Evolutionary conservation across 1,140 invertebrate genomes (phyloP), one percentile per base, ranked within the genome.

Genomic region (Caenorhabditis remanei): DNA sequence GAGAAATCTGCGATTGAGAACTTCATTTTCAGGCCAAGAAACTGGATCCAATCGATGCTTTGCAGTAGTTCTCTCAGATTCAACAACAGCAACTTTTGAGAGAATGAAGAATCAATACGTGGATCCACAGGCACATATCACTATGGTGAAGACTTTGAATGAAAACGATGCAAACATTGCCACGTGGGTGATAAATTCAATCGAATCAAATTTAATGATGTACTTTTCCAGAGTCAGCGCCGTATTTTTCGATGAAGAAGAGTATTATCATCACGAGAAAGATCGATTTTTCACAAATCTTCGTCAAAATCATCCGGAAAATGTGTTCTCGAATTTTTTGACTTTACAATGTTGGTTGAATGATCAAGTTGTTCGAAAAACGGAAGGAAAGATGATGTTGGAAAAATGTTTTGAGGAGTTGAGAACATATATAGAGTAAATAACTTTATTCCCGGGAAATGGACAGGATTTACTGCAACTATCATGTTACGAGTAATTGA

Each of bases 351-450:
- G 71, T 24, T 79, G 43, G 43, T 24, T 79, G 21, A 79, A 79
- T n/a, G 71, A 79, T 79, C 46, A 79, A 50, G 71, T 79, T 6
- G 71, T 50, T 48, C 43, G 71, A 50, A 79, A 79, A 53, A n/a
- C n/a, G 8, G 71, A 50, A 50, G 71, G 71, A 79, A 79, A 11
- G 6, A 13, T 13, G 4, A 43, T 79, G n/a, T 19, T 79, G 46
- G 71, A 79, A 24, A 79, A 32, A 50, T 79, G 71, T 50, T 13
- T 79, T 1, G 71, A 79, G 11, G 71, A 79, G 21, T 50, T 79
- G 46, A 79, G 9, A 24, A 53, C 46, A 11, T 79, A 21, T 19
- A 75, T 41, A n/a, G 6, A 1, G 5, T 46, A 24, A 75, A 53
- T 0, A 53, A 14, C 9, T 53, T 32, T 32, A 32, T 32, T 32